A percentile compares a stretch with the other conserved stretches of the same genome.
Conservation (phyloP, 1,140 invertebrate species). For the Phenacoccus solenopsis region DNA sequence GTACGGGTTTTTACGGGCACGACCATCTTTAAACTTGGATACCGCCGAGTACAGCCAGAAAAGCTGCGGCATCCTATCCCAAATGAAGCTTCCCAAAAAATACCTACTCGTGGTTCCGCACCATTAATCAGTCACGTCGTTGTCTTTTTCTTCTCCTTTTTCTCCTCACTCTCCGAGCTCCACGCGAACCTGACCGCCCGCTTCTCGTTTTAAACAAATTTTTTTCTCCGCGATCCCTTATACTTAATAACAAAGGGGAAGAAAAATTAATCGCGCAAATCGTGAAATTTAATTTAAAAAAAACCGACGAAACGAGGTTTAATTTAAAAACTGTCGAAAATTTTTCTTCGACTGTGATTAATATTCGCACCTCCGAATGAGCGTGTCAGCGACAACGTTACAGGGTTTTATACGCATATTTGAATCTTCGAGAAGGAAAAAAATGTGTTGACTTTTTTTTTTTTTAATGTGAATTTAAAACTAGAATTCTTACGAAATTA, state of each 20-base stretch:
- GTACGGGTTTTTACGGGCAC: background rate
- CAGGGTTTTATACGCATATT: no score
- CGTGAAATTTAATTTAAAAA: background rate
- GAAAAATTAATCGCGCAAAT: background rate
- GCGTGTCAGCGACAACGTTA: no score
- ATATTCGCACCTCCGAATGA: no score
- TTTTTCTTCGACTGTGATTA: background rate
- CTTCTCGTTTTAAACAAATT: background rate
- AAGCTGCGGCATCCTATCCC: background rate
- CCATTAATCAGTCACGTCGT: background rate
- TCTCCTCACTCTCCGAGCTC: background rate
- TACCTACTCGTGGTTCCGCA: no score
- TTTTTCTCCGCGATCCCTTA: background rate
- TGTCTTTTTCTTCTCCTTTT: background rate
- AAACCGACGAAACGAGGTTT: background rate
- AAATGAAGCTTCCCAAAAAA: background rate
- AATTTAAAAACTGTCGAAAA: constrained; percentile 3
- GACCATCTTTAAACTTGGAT: no score
- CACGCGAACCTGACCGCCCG: no score
- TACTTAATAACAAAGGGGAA: background rate
- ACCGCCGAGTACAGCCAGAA: background rate
- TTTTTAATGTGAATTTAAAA: no score
- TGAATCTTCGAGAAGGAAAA: no score
- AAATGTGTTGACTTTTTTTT: no score
- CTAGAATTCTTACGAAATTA: no score